Conservation (phyloP, 1,140 invertebrate species). For the Protaetia brevitarsis region DNA sequence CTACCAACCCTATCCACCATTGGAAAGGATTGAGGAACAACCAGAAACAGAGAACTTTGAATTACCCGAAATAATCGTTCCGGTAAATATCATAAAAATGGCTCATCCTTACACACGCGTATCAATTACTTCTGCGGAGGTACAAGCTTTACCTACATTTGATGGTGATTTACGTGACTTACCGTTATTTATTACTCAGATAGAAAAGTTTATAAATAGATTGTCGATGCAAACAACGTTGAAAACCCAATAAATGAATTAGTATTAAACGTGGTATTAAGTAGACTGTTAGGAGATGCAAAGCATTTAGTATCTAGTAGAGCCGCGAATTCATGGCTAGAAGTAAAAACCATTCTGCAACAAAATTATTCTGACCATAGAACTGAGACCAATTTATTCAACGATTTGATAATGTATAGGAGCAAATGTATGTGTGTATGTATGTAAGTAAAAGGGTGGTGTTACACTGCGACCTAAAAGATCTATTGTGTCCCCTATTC, state of each 20-base stretch:
- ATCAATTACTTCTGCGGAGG: neutral
- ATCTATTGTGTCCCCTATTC: too few species aligned
- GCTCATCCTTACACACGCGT: neutral
- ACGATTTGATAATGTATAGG: neutral
- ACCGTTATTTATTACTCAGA: neutral
- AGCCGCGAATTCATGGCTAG: neutral
- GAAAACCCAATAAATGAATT: constrained; percentile 19
- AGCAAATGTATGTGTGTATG: too few species aligned
- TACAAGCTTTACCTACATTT: neutral
- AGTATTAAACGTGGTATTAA: neutral
- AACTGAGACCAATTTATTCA: neutral
- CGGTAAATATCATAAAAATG: neutral
- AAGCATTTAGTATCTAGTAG: neutral
- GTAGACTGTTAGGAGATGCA: neutral
- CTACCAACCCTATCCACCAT: neutral
- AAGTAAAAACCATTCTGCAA: neutral
- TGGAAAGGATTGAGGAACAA: neutral
- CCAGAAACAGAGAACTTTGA: neutral
- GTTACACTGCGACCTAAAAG: too few species aligned
- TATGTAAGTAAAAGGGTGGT: too few species aligned
- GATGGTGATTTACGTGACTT: neutral
- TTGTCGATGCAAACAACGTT: neutral
- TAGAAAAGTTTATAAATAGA: neutral
- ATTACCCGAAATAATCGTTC: neutral
- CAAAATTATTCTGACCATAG: neutral